Percentiles rank a stretch among this genome's conserved stretches.
Conservation (phyloP, 1,140 invertebrate genomes). For the Ridgeia piscesae region DNA sequence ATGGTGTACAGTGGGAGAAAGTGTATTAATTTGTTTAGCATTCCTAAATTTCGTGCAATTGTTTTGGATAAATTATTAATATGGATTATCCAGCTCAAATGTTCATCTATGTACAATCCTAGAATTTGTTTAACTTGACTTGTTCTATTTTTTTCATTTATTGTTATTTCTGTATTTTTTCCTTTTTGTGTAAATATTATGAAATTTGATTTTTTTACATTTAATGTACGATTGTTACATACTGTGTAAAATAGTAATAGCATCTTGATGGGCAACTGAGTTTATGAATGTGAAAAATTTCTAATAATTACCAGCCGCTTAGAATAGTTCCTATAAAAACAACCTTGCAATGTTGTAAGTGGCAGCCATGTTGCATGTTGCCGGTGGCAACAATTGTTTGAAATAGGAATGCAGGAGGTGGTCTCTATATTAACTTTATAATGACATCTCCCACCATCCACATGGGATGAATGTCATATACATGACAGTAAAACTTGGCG, state of each 20-base stretch:
- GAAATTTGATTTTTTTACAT: too few relatives aligned
- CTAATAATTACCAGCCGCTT: background rate
- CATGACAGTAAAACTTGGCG: background rate
- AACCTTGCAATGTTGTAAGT: background rate
- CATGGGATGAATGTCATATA: background rate
- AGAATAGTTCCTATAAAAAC: background rate
- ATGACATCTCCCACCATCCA: background rate
- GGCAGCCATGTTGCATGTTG: background rate
- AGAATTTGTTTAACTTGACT: too few relatives aligned
- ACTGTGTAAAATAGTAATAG: background rate
- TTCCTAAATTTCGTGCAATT: too few relatives aligned
- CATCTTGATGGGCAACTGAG: background rate
- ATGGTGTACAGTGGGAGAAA: too few relatives aligned
- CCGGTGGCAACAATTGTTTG: background rate
- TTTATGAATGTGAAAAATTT: background rate
- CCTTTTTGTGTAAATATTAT: too few relatives aligned
- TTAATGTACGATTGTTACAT: too few relatives aligned
- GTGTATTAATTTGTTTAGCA: too few relatives aligned
- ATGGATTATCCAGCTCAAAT: too few relatives aligned
- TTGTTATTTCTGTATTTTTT: too few relatives aligned
- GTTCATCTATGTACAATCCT: too few relatives aligned
- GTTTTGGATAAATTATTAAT: too few relatives aligned
- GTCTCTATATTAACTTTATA: background rate
- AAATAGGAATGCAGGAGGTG: background rate
- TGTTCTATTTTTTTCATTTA: too few relatives aligned